Percentiles rank a stretch among this genome's conserved stretches.
Evolutionary conservation across 2,888 invertebrate genomes (phyloP).

Genomic region (Epirrita christyi): DNA sequence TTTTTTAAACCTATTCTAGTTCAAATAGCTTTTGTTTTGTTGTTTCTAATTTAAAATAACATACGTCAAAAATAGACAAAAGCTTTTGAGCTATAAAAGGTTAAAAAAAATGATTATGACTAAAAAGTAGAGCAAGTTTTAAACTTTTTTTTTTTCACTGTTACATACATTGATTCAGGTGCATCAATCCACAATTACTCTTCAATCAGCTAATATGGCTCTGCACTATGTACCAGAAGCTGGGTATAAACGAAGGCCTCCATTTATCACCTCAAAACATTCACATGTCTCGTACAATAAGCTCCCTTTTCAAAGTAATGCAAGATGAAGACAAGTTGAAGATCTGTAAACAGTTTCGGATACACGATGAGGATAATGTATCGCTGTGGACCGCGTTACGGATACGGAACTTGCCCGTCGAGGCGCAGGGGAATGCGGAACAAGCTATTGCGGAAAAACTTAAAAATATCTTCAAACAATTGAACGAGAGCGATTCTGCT

Average conservation of each 20-base stretch:
- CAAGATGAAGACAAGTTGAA: conserved; percentile 54
- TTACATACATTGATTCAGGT: conserved; percentile 43
- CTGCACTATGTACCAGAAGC: conserved; percentile 57
- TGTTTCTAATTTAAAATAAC: no score
- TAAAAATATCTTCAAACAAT: conserved; percentile 28
- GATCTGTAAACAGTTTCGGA: conserved; percentile 53
- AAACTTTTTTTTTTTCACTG: background rate
- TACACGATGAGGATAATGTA: conserved; percentile 50
- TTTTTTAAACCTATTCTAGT: no score
- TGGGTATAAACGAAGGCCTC: conserved; percentile 51
- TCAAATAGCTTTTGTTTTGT: no score
- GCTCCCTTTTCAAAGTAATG: conserved; percentile 54
- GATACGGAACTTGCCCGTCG: conserved; percentile 54
- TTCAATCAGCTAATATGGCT: conserved; percentile 54
- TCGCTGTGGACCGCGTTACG: conserved; percentile 57
- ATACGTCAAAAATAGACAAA: no score
- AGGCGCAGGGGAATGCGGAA: conserved; percentile 44
- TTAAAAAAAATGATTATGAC: no score
- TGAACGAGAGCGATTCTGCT: conserved; percentile 17
- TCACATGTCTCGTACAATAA: conserved; percentile 54
- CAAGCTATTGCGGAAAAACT: conserved; percentile 46
- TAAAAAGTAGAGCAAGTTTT: no score
- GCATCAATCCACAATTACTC: conserved; percentile 46
- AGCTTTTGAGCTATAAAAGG: no score
- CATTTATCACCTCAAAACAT: conserved; percentile 59